Evolutionary conservation across 2,113 vertebrate species (phyloP), one percentile per base, ranked within the genome.

Genomic region (Prietella phreatophila): DNA sequence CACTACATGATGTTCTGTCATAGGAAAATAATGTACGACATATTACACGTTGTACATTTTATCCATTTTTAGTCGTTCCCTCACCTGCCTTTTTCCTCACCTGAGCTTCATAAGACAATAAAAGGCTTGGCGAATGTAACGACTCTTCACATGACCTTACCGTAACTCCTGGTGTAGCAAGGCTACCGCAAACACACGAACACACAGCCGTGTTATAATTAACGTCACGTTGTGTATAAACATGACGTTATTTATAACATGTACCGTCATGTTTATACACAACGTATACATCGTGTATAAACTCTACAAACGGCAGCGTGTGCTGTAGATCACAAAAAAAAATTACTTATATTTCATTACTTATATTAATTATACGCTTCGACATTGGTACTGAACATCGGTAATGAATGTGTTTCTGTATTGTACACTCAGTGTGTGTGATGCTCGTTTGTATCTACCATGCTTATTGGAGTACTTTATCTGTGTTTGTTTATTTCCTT

Each of bases 331-430:
- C 63, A 69, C 13, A 22, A 69, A 17, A 69, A n/a, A 36, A 0
- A 11, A 67, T 27, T 1, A 67, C 30, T 33, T 47, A 5, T 47
- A 47, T 47, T 47, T 47, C 42, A 47, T 47, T 47, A 47, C 42
- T 47, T 47, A 47, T 47, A 47, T 47, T 47, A 47, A 5, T 47
- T 47, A 47, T 47, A 47, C 5, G 42, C 47, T 50, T 73, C 71
- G n/a, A 73, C 83, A 60, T 63, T n/a, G 42, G 42, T 42, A 42
- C 6, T 42, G 50, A 67, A n/a, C n/a, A 42, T 65, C 11, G 0
- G 84, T 89, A 71, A 83, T 63, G 39, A 82, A 76, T 86, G 69
- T 83, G 39, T 69, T 63, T 73, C 42, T 89, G 3, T 22, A 79
- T 25, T 8, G 3, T 22, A 79, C 30, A 4, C 75, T 65, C 22